phyloP scores from a whole-genome alignment of 2,113 vertebrate genomes.

The Sylvicapra grimmia region DNA sequence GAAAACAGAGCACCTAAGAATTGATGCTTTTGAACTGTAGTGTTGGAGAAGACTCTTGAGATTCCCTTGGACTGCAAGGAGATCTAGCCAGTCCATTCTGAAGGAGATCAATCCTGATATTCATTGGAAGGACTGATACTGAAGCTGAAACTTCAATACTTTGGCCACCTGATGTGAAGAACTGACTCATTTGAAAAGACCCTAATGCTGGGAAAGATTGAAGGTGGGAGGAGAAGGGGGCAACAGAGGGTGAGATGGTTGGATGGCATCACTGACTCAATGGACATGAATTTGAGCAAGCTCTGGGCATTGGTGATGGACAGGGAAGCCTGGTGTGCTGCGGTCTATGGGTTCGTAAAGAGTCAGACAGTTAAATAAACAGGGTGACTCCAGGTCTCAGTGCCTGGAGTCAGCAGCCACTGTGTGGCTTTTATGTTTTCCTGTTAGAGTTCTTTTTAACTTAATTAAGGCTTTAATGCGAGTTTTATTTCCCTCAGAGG shows the following conservation, averaged over 20 bases:
- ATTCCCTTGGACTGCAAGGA: neutral
- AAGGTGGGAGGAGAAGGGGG: neutral
- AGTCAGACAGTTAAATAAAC: no score
- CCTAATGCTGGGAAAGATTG: neutral
- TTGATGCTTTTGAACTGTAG: neutral
- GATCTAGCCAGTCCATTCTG: neutral
- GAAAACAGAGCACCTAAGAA: neutral
- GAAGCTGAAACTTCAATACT: neutral
- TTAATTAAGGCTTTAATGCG: conserved; percentile 48
- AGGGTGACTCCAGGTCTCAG: no score
- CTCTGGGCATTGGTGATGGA: neutral
- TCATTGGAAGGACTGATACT: neutral
- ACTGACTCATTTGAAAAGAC: neutral
- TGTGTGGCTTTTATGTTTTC: conserved; percentile 11
- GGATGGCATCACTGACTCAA: neutral
- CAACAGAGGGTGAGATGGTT: neutral
- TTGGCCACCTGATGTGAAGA: neutral
- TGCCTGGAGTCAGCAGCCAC: neutral
- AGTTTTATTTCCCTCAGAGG: conserved; percentile 39
- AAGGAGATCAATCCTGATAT: neutral
- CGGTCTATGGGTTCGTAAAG: neutral
- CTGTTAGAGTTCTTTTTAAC: conserved; percentile 11
- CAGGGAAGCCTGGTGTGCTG: neutral
- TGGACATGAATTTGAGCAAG: neutral
- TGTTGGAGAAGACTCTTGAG: neutral